Percentiles rank a stretch among this genome's conserved stretches.
Evolutionary conservation across 2,113 vertebrate species (phyloP).

Genomic region (Notiomystis cincta): DNA sequence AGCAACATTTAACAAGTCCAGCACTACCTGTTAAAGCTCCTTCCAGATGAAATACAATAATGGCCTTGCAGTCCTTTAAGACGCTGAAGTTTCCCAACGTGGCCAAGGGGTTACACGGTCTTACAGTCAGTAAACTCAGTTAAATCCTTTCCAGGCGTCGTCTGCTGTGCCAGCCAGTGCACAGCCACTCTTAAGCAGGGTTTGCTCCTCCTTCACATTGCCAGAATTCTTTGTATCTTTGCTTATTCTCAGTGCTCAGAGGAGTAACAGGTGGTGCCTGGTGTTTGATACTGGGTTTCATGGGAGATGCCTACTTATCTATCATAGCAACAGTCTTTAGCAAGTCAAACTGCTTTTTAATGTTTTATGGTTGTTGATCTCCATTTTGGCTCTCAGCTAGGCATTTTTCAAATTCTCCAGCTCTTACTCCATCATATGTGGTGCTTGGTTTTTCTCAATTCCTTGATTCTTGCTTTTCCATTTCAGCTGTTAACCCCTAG

Average conservation of each 20-base stretch:
- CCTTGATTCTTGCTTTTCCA: neutral
- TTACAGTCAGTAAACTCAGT: neutral
- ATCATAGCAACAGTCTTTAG: constrained; percentile 20
- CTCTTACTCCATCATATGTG: neutral
- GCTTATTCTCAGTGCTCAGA: neutral
- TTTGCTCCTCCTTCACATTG: neutral
- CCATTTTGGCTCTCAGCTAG: constrained; percentile 26
- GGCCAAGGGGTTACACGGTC: neutral
- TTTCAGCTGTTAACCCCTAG: constrained; percentile 10
- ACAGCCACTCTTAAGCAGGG: neutral
- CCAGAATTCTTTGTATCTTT: constrained; percentile 11
- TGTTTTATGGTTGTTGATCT: constrained; percentile 36
- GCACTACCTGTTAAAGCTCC: neutral
- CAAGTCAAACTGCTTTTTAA: constrained; percentile 22
- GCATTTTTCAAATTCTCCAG: constrained; percentile 61
- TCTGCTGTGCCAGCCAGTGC: neutral
- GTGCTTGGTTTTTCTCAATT: constrained; percentile 14
- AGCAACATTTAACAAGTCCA: neutral
- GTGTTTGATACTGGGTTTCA: constrained; percentile 13
- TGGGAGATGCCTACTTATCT: neutral
- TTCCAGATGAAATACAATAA: neutral
- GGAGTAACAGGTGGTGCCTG: constrained; percentile 55
- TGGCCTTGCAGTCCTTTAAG: neutral
- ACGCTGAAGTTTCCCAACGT: neutral
- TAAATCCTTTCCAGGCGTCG: neutral